Conservation (phyloP, 2,113 vertebrate species). For the Copsychus sechellarum region DNA sequence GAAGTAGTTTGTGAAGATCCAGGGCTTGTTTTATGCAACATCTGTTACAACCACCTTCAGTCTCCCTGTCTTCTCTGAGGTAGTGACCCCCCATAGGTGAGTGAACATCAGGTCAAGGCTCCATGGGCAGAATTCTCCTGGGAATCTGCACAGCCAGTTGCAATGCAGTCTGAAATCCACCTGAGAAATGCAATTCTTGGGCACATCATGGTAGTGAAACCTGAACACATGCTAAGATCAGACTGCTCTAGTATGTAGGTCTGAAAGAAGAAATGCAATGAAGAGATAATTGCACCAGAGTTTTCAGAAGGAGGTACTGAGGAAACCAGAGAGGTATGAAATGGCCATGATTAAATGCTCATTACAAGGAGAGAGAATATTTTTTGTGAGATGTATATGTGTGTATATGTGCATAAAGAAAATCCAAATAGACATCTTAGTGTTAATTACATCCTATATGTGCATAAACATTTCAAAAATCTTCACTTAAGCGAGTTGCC, state of each 20-base stretch:
- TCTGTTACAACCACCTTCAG: background rate
- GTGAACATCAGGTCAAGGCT: background rate
- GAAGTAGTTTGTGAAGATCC: background rate
- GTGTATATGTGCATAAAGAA: background rate
- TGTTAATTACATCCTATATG: background rate
- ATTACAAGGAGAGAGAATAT: background rate
- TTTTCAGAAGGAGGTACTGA: background rate
- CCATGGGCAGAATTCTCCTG: background rate
- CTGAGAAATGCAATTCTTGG: background rate
- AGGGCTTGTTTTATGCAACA: background rate
- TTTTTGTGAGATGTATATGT: fast-evolving
- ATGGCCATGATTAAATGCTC: background rate
- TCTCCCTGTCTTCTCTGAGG: background rate
- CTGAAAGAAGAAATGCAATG: background rate
- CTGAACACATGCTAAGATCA: background rate
- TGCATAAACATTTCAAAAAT: background rate
- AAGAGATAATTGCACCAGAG: background rate
- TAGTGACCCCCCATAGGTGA: background rate
- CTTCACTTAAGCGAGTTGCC: background rate
- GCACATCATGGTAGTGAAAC: background rate
- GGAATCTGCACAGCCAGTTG: background rate
- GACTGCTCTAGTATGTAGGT: background rate
- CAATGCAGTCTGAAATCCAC: background rate
- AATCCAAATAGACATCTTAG: background rate
- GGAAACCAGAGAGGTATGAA: background rate